Evolutionary conservation across 2,888 invertebrate species (phyloP).

Genomic region (Cantharis rufa): DNA sequence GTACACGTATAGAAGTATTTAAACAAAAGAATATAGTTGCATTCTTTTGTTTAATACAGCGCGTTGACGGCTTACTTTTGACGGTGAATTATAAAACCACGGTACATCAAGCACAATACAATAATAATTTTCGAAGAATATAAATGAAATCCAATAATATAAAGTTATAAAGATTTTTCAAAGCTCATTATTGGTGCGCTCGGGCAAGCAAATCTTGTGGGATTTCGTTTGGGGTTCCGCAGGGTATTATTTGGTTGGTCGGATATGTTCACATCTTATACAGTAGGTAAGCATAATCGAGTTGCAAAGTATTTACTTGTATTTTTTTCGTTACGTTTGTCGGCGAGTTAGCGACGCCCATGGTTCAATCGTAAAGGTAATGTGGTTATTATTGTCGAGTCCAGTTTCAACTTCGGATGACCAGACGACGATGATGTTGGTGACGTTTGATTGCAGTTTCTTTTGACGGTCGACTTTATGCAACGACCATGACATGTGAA

Average conservation of each 20-base stretch:
- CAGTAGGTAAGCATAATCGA: conserved; percentile 37
- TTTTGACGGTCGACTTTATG: conserved; percentile 12
- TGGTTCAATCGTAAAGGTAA: conserved; percentile 43
- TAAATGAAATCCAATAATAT: conserved; percentile 29
- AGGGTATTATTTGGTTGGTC: conserved; percentile 6
- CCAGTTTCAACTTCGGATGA: conserved; percentile 6
- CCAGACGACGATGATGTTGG: conserved; percentile 2
- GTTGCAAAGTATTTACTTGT: conserved; percentile 39
- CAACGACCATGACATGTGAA: conserved; percentile 17
- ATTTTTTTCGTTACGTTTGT: conserved; percentile 38
- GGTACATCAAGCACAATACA: conserved; percentile 18
- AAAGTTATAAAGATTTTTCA: conserved; percentile 33
- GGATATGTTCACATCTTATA: conserved; percentile 22
- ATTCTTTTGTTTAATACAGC: conserved; percentile 12
- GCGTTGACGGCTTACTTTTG: conserved; percentile 19
- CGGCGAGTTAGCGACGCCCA: conserved; percentile 42
- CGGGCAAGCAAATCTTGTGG: conserved; percentile 15
- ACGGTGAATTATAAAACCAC: conserved; percentile 12
- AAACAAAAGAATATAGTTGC: conserved; percentile 9
- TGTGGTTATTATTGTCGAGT: conserved; percentile 36
- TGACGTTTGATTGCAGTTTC: conserved; percentile 17
- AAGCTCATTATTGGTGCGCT: conserved; percentile 33
- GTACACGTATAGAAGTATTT: background rate
- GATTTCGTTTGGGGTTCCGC: background rate
- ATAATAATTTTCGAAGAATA: conserved; percentile 14